Evolutionary conservation across 2,797 vertebrate species (phyloP), one percentile per base, ranked within the genome.

Genomic region (Anguilla anguilla): DNA sequence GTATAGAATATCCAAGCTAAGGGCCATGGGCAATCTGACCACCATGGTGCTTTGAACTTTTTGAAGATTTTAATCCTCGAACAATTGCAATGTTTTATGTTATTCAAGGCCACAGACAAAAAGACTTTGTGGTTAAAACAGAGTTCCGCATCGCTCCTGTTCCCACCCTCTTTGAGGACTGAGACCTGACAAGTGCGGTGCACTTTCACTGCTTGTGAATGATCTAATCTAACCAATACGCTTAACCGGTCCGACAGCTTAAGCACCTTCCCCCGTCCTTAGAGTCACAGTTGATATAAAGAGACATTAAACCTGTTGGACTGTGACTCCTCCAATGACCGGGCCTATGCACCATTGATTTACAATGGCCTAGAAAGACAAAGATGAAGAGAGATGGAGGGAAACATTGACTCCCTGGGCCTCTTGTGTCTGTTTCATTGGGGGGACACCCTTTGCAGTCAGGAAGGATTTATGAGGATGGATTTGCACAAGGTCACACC

Each of bases 151-250:
- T 67, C n/a, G 67, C 6, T 67, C 64, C 64, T 28, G 64, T 10
- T 64, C 28, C n/a, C n/a, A 7, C 67, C 67, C 28, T 0, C 22
- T 28, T 2, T 28, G n/a, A 69, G n/a, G 13, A 31, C 72, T 77
- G 31, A 19, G 15, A 9, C 13, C 74, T 39, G 64, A 67, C 15
- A 39, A 79, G 35, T 6, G 35, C 74, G 6, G 35, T 6, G 74
- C 35, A 46, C 13, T 79, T 89, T 93, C 91, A 89, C 91, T 91
- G 92, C 90, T 89, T 91, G 91, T 91, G 93, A 94, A 95, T 95
- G 92, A 95, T 93, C 94, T 90, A 92, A 92, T 95, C 95, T 94
- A 93, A 91, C 90, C 77, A 5, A 81, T 81, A 17, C 83, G 87
- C 89, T 89, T 89, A 89, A 90, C 91, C 92, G 77, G 89, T 92